Conservation (phyloP, 2,888 invertebrate species). For the Oithona nana region DNA sequence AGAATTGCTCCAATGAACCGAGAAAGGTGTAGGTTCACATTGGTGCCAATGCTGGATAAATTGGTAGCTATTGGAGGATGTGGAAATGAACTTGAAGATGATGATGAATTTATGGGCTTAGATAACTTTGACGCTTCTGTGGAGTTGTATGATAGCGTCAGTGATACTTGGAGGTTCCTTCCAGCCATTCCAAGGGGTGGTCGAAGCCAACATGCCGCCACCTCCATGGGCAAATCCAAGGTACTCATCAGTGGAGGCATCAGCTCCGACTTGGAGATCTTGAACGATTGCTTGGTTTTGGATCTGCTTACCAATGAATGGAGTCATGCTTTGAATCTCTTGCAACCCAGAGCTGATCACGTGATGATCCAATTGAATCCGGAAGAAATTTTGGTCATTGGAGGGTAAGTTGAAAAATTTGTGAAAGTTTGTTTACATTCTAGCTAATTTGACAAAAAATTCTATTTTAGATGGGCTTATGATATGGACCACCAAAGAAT, state of each 20-base stretch:
- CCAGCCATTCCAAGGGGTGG: conserved; percentile 34
- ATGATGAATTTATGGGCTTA: neutral
- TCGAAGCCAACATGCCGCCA: conserved; percentile 40
- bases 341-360: conserved; percentile 43
- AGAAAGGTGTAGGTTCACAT: conserved; percentile 44
- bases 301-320: neutral
- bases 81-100: conserved; percentile 36
- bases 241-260: conserved; percentile 21
- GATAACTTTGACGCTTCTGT: neutral
- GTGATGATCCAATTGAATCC: conserved; percentile 32
- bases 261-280: neutral
- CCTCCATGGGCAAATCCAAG: conserved; percentile 25
- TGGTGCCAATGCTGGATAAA: conserved; percentile 36
- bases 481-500: conserved; percentile 32
- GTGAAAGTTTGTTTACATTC: too few relatives aligned
- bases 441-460: too few relatives aligned
- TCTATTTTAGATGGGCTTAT: too few relatives aligned
- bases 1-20: conserved; percentile 45
- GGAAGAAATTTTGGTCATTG: conserved; percentile 38
- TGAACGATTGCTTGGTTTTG: neutral
- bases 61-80: conserved; percentile 39
- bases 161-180: conserved; percentile 40
- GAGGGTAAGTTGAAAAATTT: conserved; percentile 41
- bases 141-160: conserved; percentile 35
- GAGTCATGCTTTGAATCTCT: conserved; percentile 25